phyloP scores from a whole-genome alignment of 1,140 invertebrate genomes.

The Listronotus oregonensis region DNA sequence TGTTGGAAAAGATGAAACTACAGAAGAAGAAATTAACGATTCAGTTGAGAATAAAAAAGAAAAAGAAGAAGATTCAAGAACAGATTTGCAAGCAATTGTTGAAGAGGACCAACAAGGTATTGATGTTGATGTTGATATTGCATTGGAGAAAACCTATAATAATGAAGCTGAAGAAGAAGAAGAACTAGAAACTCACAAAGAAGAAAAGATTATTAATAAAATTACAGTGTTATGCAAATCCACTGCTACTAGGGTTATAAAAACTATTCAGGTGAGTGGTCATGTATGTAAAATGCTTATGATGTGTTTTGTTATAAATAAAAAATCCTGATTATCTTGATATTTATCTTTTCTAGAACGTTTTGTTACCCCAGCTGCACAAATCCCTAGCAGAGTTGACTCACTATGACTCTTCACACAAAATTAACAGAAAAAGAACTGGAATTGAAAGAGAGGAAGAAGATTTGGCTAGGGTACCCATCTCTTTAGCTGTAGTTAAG shows the following conservation, averaged over 20 bases:
- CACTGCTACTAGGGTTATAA: slow-evolving; percentile 75
- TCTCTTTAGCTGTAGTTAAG: slow-evolving; percentile 91
- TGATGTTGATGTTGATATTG: slow-evolving; percentile 46
- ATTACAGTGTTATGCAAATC: slow-evolving; percentile 66
- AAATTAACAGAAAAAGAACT: slow-evolving; percentile 72
- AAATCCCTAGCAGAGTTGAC: slow-evolving; percentile 73
- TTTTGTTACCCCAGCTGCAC: slow-evolving; percentile 69
- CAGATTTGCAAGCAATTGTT: slow-evolving; percentile 40
- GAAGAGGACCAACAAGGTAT: slow-evolving; percentile 41
- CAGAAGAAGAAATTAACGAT: slow-evolving; percentile 38
- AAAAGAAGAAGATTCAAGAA: slow-evolving; percentile 37
- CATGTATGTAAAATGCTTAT: no score
- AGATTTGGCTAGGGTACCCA: slow-evolving; percentile 87
- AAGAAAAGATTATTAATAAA: slow-evolving; percentile 61
- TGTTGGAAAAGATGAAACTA: slow-evolving; percentile 38
- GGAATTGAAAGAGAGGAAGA: slow-evolving; percentile 77
- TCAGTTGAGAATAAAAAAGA: background rate
- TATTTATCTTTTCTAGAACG: slow-evolving; percentile 55
- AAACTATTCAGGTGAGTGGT: slow-evolving; percentile 60
- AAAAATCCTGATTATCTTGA: no score
- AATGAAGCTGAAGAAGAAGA: slow-evolving; percentile 45
- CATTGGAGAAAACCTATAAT: slow-evolving; percentile 48
- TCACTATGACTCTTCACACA: slow-evolving; percentile 78
- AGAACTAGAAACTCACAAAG: slow-evolving; percentile 35
- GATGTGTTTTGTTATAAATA: no score